Percentiles rank a stretch among this genome's conserved stretches.
phyloP scores from a whole-genome alignment of 2,113 vertebrate genomes.

The Semnopithecus entellus region DNA sequence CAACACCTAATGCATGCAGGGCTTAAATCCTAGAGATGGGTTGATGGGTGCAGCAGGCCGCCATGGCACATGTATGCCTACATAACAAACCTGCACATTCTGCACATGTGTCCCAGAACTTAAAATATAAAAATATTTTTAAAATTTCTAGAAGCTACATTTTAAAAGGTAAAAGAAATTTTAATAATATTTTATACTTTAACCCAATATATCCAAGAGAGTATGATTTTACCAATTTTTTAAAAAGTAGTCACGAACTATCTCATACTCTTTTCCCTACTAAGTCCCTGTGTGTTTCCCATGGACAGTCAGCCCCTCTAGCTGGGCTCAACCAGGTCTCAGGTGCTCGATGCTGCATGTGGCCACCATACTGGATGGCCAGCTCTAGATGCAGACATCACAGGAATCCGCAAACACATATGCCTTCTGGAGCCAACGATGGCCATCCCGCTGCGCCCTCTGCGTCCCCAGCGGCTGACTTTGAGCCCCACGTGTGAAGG shows the following conservation, averaged over 20 bases:
- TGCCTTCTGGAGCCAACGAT: neutral
- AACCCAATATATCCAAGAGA: neutral
- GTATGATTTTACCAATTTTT: neutral
- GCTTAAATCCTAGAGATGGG: too few species aligned
- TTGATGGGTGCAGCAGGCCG: too few species aligned
- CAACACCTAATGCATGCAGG: too few species aligned
- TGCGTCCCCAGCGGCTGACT: fast-evolving
- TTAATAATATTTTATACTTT: neutral
- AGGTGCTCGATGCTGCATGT: fast-evolving
- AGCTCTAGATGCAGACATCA: neutral
- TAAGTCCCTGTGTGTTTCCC: neutral
- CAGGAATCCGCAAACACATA: neutral
- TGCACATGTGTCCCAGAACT: too few species aligned
- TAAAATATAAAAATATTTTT: too few species aligned
- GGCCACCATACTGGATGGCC: fast-evolving
- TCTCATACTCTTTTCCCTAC: neutral
- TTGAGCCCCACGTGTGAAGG: neutral
- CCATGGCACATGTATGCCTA: too few species aligned
- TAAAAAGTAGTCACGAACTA: neutral
- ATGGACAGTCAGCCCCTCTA: neutral
- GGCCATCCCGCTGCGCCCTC: neutral
- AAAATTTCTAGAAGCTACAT: neutral
- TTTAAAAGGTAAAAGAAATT: neutral
- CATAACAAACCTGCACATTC: too few species aligned
- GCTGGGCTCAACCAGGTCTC: fast-evolving